These are phyloP conservation scores for Drosophila tristis DNA, from an alignment of 1,140 invertebrate species.

Conservation along the genomic window DNA sequence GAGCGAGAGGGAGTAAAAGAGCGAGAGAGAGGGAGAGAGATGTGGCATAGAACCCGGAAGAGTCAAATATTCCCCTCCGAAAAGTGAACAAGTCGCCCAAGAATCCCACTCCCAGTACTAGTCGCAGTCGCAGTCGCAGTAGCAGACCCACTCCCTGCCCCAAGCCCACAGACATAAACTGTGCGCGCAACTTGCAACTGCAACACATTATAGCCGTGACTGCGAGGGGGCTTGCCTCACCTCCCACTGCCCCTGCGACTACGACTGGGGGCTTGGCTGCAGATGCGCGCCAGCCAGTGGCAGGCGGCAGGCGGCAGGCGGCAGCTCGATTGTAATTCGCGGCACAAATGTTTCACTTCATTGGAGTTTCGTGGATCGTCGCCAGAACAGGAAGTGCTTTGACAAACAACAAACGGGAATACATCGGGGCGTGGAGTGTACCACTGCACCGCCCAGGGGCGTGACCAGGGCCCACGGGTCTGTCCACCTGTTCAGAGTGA, in stretches of 20 bases:
- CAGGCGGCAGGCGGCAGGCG: slow-evolving; percentile 39
- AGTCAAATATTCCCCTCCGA: slow-evolving; percentile 47
- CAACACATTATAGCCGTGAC: slow-evolving; percentile 76
- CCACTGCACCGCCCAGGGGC: neutral
- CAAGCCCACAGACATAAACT: slow-evolving; percentile 47
- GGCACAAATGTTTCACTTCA: slow-evolving; percentile 81
- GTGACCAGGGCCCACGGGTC: slow-evolving; percentile 24
- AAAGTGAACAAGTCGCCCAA: slow-evolving; percentile 33
- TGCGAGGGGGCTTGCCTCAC: neutral
- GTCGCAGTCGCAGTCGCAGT: neutral
- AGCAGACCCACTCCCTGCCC: too few species aligned
- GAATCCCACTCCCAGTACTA: neutral
- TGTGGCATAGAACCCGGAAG: slow-evolving; percentile 67
- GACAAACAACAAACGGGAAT: slow-evolving; percentile 48
- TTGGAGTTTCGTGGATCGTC: slow-evolving; percentile 71
- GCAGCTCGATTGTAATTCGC: slow-evolving; percentile 73
- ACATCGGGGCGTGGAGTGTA: slow-evolving; percentile 49
- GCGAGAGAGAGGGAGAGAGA: slow-evolving; percentile 13
- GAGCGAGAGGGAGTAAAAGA: neutral
- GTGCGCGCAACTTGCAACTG: slow-evolving; percentile 75
- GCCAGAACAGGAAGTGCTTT: slow-evolving; percentile 71
- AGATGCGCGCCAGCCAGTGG: slow-evolving; percentile 51
- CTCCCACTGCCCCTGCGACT: neutral
- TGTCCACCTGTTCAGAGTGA: slow-evolving; percentile 51
- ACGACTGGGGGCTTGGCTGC: slow-evolving; percentile 35